Evolutionary conservation across 2,888 invertebrate species (phyloP).

Genomic region (Byasa hedistus): DNA sequence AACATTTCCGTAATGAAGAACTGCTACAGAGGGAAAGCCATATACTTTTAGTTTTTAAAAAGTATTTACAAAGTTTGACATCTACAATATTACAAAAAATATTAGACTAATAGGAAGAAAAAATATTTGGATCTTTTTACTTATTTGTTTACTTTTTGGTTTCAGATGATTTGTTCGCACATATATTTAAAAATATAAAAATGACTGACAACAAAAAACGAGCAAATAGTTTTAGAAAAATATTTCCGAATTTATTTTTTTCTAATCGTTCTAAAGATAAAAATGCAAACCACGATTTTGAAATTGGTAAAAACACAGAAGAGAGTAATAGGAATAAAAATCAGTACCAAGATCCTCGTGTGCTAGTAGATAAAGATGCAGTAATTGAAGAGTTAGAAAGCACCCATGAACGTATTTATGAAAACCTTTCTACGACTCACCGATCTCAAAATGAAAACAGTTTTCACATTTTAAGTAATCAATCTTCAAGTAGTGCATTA

Average conservation of each 20-base stretch:
- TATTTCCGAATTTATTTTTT: slow-evolving; percentile 65
- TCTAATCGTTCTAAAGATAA: slow-evolving; percentile 61
- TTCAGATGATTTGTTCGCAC: background rate
- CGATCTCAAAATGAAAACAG: slow-evolving; percentile 41
- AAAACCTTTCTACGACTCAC: slow-evolving; percentile 56
- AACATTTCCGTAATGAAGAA: no score
- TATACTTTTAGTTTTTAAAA: no score
- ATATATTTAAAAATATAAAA: background rate
- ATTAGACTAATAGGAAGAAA: no score
- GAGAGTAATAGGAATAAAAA: slow-evolving; percentile 46
- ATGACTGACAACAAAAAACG: slow-evolving; percentile 59
- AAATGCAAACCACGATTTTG: slow-evolving; percentile 45
- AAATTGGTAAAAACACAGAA: slow-evolving; percentile 34
- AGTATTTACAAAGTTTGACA: no score
- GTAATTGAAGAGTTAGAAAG: slow-evolving; percentile 37
- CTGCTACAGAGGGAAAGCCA: no score
- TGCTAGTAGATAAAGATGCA: slow-evolving; percentile 46
- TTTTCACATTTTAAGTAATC: slow-evolving; percentile 50
- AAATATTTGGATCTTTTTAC: background rate
- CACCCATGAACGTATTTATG: slow-evolving; percentile 63
- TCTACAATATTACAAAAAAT: no score
- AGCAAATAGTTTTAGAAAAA: slow-evolving; percentile 62
- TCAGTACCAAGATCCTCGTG: slow-evolving; percentile 62
- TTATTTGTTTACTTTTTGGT: background rate
- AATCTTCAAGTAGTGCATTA: slow-evolving; percentile 68